These are phyloP conservation scores for Solen grandis DNA, from an alignment of 1,140 invertebrate species.

Conservation along the genomic window DNA sequence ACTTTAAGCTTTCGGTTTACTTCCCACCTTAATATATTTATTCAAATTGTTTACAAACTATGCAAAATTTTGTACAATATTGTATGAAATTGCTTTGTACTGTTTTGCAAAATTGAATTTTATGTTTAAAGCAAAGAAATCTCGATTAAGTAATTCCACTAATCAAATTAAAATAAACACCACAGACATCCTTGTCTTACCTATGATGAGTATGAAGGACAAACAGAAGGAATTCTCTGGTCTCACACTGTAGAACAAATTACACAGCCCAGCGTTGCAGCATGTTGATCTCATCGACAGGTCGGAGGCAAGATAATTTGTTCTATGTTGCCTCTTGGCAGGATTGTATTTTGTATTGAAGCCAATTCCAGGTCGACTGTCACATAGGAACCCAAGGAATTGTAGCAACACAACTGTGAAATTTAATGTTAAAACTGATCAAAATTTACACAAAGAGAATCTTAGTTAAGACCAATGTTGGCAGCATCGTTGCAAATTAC, in stretches of 20 bases:
- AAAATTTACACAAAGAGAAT: no score
- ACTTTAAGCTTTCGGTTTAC: no score
- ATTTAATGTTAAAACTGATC: no score
- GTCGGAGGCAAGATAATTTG: not conserved
- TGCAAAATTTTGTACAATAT: not conserved
- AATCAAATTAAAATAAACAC: not conserved
- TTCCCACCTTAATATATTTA: no score
- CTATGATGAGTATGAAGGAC: no score
- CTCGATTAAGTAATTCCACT: not conserved
- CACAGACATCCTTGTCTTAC: no score
- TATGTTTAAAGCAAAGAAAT: not conserved
- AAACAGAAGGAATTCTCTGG: not conserved
- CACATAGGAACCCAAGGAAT: not conserved
- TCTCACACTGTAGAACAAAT: not conserved
- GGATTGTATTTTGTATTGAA: conserved; percentile 1
- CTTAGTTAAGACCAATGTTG: no score
- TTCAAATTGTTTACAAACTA: no score
- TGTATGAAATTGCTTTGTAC: not conserved
- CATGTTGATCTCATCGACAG: not conserved
- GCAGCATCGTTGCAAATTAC: no score
- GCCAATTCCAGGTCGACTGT: not conserved
- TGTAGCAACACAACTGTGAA: not conserved
- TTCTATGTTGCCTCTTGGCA: not conserved
- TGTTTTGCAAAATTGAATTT: not conserved
- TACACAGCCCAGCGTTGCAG: not conserved